Evolutionary conservation across 2,888 invertebrate species (phyloP).

Genomic region (Diloba caeruleocephala): DNA sequence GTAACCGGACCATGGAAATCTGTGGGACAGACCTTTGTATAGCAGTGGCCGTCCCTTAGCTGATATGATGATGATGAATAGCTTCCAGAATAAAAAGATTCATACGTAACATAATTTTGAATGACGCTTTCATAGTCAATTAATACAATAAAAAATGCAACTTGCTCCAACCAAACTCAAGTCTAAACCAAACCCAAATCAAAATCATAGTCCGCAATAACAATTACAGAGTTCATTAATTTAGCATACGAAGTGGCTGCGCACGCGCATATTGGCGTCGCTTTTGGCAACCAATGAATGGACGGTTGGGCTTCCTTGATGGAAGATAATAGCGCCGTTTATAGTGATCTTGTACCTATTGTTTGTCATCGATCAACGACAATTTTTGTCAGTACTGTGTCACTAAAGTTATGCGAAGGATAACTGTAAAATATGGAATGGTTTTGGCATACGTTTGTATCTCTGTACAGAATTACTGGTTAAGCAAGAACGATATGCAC

Average conservation of each 20-base stretch:
- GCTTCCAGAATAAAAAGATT: too few species aligned
- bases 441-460: slow-evolving; percentile 6
- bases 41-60: too few species aligned
- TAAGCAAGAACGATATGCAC: too few species aligned
- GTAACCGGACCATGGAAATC: too few species aligned
- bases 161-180: too few species aligned
- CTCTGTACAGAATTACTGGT: not conserved
- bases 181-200: slow-evolving; percentile 20
- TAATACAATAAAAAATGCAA: too few species aligned
- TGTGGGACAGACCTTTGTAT: too few species aligned
- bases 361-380: slow-evolving; percentile 7
- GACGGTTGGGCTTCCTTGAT: slow-evolving; percentile 39
- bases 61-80: too few species aligned
- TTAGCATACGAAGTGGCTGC: slow-evolving; percentile 28
- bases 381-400: slow-evolving; percentile 21
- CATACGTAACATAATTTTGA: too few species aligned
- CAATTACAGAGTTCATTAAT: slow-evolving; percentile 38
- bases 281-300: slow-evolving; percentile 42
- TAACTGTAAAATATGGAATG: not conserved
- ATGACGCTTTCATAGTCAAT: too few species aligned
- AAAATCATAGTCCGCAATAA: slow-evolving; percentile 9
- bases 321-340: slow-evolving; percentile 29
- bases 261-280: slow-evolving; percentile 19
- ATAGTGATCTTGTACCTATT: slow-evolving; percentile 9
- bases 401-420: slow-evolving; percentile 16